A percentile compares a stretch with the other conserved stretches of the same genome.
These are phyloP conservation scores for Macrophya alboannulata DNA, from an alignment of 2,888 invertebrate species.

Conservation along the genomic window DNA sequence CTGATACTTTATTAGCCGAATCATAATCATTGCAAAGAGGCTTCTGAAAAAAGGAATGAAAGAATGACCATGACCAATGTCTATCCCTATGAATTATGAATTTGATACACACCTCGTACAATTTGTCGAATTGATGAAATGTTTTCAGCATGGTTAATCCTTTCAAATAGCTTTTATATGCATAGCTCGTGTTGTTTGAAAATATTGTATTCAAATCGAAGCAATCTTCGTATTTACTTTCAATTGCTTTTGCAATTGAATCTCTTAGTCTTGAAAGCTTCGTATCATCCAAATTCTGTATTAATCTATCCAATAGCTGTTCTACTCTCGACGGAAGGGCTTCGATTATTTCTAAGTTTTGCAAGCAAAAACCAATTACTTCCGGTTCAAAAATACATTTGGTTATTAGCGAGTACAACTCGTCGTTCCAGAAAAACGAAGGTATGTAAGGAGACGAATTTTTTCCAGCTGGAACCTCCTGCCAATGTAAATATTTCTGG, in stretches of 20 bases:
- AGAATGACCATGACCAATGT: neutral
- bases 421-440: constrained; percentile 64
- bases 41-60: neutral
- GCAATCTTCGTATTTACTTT: constrained; percentile 58
- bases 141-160: constrained; percentile 69
- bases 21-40: constrained; percentile 8
- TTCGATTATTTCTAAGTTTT: constrained; percentile 79
- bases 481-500: constrained; percentile 55
- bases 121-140: neutral
- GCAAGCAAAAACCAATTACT: constrained; percentile 80
- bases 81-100: neutral
- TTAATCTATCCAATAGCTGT: constrained; percentile 66
- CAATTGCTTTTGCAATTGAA: constrained; percentile 58
- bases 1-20: constrained; percentile 53
- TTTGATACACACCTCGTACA: constrained; percentile 36
- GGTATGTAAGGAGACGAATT: constrained; percentile 58
- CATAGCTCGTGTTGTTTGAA: constrained; percentile 18
- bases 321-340: constrained; percentile 76
- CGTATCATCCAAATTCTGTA: constrained; percentile 38
- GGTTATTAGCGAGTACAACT: constrained; percentile 75
- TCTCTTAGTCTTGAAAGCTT: constrained; percentile 59
- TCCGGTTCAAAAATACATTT: constrained; percentile 77
- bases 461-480: constrained; percentile 55
- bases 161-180: constrained; percentile 63
- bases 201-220: constrained; percentile 60